A percentile compares a stretch with the other conserved stretches of the same genome.
phyloP scores from a whole-genome alignment of 1,140 invertebrate species.

The Elymnias hypermnestra region DNA sequence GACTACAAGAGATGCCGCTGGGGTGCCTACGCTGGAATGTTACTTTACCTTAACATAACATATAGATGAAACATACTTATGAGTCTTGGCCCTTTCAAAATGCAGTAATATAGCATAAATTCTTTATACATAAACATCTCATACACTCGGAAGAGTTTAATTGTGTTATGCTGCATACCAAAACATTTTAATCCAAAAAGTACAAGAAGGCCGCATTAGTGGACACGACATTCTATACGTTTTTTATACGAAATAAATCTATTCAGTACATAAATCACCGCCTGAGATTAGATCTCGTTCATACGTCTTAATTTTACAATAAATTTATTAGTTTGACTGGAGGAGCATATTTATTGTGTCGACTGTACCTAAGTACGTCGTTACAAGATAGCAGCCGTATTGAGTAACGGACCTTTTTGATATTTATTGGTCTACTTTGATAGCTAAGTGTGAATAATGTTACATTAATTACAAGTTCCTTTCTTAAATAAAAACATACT shows the following conservation, averaged over 20 bases:
- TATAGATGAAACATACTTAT: too few relatives aligned
- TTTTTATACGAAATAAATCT: conserved; percentile 54
- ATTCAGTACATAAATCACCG: conserved; percentile 50
- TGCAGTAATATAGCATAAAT: too few relatives aligned
- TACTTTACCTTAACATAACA: too few relatives aligned
- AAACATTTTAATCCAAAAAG: neutral
- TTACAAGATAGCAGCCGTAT: conserved; percentile 46
- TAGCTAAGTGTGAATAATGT: conserved; percentile 18
- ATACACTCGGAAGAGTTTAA: too few relatives aligned
- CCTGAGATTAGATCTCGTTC: conserved; percentile 58
- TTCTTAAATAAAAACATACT: too few relatives aligned
- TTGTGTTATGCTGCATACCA: neutral
- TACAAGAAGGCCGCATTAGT: conserved; percentile 5
- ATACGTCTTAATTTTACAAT: conserved; percentile 65
- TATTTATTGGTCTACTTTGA: conserved; percentile 39
- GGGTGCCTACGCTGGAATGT: too few relatives aligned
- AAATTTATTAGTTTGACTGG: conserved; percentile 57
- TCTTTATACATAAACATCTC: too few relatives aligned
- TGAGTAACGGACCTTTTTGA: conserved; percentile 35
- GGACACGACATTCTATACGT: conserved; percentile 29
- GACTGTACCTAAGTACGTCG: conserved; percentile 57
- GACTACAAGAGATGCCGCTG: too few relatives aligned
- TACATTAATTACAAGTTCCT: conserved; percentile 5
- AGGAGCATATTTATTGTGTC: conserved; percentile 45
- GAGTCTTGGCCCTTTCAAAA: too few relatives aligned